phyloP scores from a whole-genome alignment of 2,797 vertebrate species.

The Chaetophractus vellerosus region DNA sequence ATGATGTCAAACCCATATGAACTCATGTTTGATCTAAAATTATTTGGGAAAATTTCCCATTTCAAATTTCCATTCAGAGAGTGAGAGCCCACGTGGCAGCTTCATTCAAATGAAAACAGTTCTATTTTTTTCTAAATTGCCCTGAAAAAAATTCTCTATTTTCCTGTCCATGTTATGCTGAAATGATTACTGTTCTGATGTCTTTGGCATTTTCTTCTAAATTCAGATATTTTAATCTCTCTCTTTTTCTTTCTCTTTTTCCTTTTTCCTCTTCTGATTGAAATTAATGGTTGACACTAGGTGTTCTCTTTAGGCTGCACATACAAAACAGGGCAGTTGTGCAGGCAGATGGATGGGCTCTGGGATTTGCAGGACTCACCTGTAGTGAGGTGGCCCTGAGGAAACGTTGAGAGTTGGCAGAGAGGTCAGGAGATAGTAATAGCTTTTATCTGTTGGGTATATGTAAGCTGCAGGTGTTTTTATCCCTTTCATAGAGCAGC shows the following conservation, averaged over 20 bases:
- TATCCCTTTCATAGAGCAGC: background rate
- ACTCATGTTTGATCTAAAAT: constrained; percentile 85
- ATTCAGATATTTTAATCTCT: constrained; percentile 68
- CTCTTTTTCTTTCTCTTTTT: background rate
- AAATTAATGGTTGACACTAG: background rate
- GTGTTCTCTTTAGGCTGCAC: background rate
- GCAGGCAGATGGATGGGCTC: background rate
- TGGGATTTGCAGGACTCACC: background rate
- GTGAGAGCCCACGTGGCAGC: constrained; percentile 20
- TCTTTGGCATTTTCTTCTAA: constrained; percentile 66
- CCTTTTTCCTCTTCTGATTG: background rate
- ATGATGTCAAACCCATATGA: constrained; percentile 84
- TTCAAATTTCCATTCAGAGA: constrained; percentile 79
- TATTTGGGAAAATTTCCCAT: constrained; percentile 82
- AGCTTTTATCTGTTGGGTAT: background rate
- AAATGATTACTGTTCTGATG: constrained; percentile 60
- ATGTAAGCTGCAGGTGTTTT: background rate
- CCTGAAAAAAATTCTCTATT: constrained; percentile 75
- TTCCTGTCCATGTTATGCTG: constrained; percentile 39
- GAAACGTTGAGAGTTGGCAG: background rate
- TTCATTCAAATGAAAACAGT: constrained; percentile 67
- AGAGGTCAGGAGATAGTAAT: background rate
- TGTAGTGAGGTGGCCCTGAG: background rate
- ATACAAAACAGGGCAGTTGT: background rate
- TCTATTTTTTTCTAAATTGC: background rate